Evolutionary conservation across 2,113 vertebrate genomes (phyloP).

Genomic region (Platanista minor): DNA sequence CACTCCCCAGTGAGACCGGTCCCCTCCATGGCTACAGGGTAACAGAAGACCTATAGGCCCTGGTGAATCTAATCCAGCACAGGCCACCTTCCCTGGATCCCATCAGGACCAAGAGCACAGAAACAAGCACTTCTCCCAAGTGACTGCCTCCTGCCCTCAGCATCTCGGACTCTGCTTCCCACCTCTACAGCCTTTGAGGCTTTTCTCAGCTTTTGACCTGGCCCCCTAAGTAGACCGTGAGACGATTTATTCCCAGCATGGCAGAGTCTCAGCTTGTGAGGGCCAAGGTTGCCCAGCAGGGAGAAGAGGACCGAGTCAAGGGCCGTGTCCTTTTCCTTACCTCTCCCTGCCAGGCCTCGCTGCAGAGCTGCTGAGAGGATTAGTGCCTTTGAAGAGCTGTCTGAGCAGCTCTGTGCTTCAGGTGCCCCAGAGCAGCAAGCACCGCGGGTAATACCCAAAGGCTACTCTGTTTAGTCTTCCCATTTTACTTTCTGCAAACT

Average conservation of each 20-base stretch:
- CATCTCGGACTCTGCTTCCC: not conserved
- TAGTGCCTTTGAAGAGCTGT: slow-evolving; percentile 49
- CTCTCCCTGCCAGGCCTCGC: not conserved
- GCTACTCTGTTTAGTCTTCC: not conserved
- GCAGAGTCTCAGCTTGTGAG: slow-evolving; percentile 13
- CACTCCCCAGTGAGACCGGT: slow-evolving; percentile 26
- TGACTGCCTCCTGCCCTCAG: not conserved
- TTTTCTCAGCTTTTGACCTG: not conserved
- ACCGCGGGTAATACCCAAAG: not conserved
- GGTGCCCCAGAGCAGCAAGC: slow-evolving; percentile 1
- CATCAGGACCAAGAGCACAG: not conserved
- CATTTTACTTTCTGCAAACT: not conserved
- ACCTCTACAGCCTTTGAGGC: not conserved
- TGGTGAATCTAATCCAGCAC: slow-evolving; percentile 27
- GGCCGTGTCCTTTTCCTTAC: slow-evolving; percentile 3
- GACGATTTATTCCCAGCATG: not conserved
- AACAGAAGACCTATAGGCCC: slow-evolving; percentile 31
- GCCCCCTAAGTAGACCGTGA: not conserved
- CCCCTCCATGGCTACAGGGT: slow-evolving; percentile 40
- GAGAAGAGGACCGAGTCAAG: not conserved
- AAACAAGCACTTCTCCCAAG: not conserved
- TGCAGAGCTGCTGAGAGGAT: slow-evolving; percentile 54
- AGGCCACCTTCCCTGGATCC: not conserved
- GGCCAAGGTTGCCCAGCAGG: slow-evolving; percentile 11
- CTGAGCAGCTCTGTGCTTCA: slow-evolving; percentile 18